These are phyloP conservation scores for Pyrgilauda ruficollis DNA, from an alignment of 2,113 vertebrate species.

Conservation along the genomic window DNA sequence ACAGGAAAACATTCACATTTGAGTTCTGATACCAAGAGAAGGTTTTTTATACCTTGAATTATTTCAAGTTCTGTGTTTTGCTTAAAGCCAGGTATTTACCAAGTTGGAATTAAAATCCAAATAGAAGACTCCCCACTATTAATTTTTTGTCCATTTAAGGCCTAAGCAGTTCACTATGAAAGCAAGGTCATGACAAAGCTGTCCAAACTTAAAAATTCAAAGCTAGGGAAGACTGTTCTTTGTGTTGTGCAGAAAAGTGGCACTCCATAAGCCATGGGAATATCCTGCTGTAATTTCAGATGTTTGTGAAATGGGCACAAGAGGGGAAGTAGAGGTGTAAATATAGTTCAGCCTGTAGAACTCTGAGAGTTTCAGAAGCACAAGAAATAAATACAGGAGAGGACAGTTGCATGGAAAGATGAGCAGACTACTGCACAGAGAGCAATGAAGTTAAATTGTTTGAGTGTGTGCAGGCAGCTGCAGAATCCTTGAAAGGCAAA, in stretches of 20 bases:
- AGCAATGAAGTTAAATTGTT: neutral
- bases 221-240: neutral
- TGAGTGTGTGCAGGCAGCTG: neutral
- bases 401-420: neutral
- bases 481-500: neutral
- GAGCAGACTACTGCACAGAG: neutral
- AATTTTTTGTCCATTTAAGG: neutral
- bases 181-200: neutral
- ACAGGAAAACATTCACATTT: neutral
- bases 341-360: neutral
- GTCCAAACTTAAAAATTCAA: neutral
- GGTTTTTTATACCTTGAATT: neutral
- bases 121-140: neutral
- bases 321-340: neutral
- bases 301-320: neutral
- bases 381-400: neutral
- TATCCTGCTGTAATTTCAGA: neutral
- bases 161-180: neutral
- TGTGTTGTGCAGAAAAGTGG: neutral
- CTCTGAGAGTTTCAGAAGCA: neutral
- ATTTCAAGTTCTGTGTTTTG: neutral
- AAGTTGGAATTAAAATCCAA: neutral
- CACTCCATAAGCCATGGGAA: neutral
- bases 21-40: neutral
- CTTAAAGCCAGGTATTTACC: neutral